Evolutionary conservation across 2,113 vertebrate genomes (phyloP).

Genomic region (Pterocles burchelli): DNA sequence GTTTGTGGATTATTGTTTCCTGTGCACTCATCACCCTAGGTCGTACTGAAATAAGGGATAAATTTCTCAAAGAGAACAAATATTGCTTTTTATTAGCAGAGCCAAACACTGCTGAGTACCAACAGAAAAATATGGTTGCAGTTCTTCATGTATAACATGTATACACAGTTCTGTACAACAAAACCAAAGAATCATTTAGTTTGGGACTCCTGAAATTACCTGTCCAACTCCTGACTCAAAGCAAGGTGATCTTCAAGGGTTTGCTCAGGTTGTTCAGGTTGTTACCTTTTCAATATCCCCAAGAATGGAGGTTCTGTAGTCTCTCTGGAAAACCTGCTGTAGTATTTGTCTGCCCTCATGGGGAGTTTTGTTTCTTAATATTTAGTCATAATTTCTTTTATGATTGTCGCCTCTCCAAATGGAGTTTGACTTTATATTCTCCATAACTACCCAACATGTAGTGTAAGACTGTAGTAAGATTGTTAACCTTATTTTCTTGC

Average conservation of each 20-base stretch:
- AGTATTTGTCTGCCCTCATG: not conserved
- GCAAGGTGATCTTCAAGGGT: not conserved
- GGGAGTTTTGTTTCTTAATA: not conserved
- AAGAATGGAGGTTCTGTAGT: not conserved
- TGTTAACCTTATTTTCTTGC: not conserved
- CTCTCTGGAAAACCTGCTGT: not conserved
- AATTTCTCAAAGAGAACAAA: not conserved
- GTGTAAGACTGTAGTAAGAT: not conserved
- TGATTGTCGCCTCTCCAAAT: not conserved
- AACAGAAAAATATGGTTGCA: not conserved
- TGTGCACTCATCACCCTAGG: not conserved
- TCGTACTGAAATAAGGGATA: not conserved
- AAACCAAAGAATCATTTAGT: not conserved
- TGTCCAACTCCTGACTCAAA: not conserved
- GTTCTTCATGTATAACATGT: not conserved
- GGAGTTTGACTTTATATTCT: not conserved
- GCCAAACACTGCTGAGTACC: not conserved
- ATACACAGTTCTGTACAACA: not conserved
- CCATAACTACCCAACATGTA: not conserved
- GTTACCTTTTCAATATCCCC: not conserved
- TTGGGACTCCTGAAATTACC: not conserved
- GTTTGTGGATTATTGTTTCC: slow-evolving; percentile 42
- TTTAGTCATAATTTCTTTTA: not conserved
- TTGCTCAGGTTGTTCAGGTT: not conserved
- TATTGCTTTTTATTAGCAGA: not conserved